Percentiles rank a stretch among this genome's conserved stretches.
Conservation (phyloP, 1,140 invertebrate genomes). For the Penaeus vannamei region DNA sequence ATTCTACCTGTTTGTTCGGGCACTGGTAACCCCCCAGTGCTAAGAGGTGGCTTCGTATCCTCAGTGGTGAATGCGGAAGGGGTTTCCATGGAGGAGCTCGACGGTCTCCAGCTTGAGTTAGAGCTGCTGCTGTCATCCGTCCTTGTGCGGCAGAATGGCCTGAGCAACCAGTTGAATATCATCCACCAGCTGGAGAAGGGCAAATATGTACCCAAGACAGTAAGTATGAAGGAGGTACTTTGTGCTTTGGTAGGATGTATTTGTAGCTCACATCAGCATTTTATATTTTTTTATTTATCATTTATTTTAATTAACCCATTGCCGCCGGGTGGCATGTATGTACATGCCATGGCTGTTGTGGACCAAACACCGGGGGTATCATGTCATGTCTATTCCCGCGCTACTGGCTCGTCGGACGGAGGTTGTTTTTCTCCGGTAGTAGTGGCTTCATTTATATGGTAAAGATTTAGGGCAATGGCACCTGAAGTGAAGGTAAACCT, state of each 20-base stretch:
- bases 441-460: too few species aligned
- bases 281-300: too few species aligned
- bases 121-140: slow-evolving; percentile 88
- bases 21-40: slow-evolving; percentile 7
- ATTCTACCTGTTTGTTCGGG: background rate
- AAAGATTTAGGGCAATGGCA: too few species aligned
- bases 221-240: slow-evolving; percentile 41
- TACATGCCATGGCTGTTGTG: too few species aligned
- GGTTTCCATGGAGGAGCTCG: slow-evolving; percentile 83
- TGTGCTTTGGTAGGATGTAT: slow-evolving; percentile 68
- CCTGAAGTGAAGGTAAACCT: too few species aligned
- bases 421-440: too few species aligned
- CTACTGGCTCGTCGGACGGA: too few species aligned
- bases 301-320: too few species aligned
- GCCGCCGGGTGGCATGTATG: too few species aligned
- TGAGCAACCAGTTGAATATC: slow-evolving; percentile 80
- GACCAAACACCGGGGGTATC: too few species aligned
- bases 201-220: slow-evolving; percentile 71
- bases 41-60: slow-evolving; percentile 43
- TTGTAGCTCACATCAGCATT: background rate
- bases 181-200: slow-evolving; percentile 71
- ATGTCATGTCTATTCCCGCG: too few species aligned
- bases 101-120: slow-evolving; percentile 88
- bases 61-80: slow-evolving; percentile 62
- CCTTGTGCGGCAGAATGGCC: slow-evolving; percentile 81